phyloP scores from a whole-genome alignment of 2,113 vertebrate species.

The Sceloporus undulatus region DNA sequence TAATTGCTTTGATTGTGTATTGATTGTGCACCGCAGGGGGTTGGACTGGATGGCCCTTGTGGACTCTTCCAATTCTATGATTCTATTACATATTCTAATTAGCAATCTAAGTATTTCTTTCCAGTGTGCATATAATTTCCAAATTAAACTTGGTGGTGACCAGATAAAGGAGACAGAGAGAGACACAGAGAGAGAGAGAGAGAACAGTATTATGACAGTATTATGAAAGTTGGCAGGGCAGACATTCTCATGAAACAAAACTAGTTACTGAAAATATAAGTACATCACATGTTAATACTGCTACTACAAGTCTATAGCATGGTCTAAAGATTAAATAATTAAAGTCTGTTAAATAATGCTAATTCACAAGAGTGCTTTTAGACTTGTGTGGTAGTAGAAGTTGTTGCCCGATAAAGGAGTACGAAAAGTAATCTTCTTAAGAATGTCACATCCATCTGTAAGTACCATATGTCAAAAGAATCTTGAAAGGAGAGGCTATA shows the following conservation, averaged over 20 bases:
- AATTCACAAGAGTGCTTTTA: conserved; percentile 73
- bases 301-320: conserved; percentile 39
- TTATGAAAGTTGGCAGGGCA: background rate
- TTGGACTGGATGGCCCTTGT: no score
- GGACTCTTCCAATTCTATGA: no score
- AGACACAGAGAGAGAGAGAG: background rate
- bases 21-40: no score
- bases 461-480: conserved; percentile 82
- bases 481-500: conserved; percentile 62
- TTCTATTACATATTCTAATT: background rate
- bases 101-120: background rate
- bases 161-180: background rate
- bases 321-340: conserved; percentile 74
- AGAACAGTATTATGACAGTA: background rate
- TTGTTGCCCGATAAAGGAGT: conserved; percentile 70
- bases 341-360: conserved; percentile 73
- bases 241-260: conserved; percentile 35
- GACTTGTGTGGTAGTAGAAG: conserved; percentile 68
- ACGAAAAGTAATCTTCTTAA: conserved; percentile 85
- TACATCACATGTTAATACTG: conserved; percentile 61
- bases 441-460: conserved; percentile 85
- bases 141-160: background rate
- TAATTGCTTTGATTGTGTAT: background rate
- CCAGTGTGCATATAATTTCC: background rate
- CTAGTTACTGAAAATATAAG: conserved; percentile 61